phyloP scores from a whole-genome alignment of 2,888 invertebrate genomes.

The Gryllus longicercus region DNA sequence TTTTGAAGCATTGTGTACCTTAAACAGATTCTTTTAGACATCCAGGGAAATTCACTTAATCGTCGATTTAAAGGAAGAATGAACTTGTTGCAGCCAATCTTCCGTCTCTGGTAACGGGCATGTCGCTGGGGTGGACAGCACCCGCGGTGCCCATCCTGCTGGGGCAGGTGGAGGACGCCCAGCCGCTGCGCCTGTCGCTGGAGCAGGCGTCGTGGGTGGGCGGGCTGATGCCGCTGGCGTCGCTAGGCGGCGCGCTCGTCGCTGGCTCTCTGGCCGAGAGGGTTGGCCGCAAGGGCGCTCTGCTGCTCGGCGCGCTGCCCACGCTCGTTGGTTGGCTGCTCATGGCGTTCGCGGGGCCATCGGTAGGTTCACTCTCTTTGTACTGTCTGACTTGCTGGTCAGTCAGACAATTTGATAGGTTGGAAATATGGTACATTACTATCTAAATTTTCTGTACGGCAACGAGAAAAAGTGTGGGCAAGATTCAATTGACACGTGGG shows the following conservation, averaged over 20 bases:
- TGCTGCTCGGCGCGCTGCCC: background rate
- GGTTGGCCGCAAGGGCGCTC: background rate
- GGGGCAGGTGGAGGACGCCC: background rate
- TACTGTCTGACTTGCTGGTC: too few species aligned
- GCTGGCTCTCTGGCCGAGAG: background rate
- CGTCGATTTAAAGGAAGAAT: too few species aligned
- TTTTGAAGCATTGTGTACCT: too few species aligned
- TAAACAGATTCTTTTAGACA: too few species aligned
- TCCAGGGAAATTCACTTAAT: too few species aligned
- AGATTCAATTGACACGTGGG: too few species aligned
- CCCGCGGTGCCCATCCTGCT: background rate
- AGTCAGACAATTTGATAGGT: too few species aligned
- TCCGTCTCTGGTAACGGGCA: background rate
- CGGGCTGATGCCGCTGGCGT: background rate
- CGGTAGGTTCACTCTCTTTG: background rate
- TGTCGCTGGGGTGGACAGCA: background rate
- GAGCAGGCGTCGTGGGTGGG: background rate
- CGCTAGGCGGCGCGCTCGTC: background rate
- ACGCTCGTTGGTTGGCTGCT: background rate
- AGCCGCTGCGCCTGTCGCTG: constrained; percentile 7
- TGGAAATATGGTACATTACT: too few species aligned
- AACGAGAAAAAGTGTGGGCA: too few species aligned
- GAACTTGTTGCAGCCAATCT: background rate
- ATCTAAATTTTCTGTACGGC: too few species aligned
- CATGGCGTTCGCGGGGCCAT: background rate